Percentiles rank a stretch among this genome's conserved stretches.
These are phyloP conservation scores for Lateolabrax maculatus DNA, from an alignment of 2,797 vertebrate genomes.

Conservation along the genomic window DNA sequence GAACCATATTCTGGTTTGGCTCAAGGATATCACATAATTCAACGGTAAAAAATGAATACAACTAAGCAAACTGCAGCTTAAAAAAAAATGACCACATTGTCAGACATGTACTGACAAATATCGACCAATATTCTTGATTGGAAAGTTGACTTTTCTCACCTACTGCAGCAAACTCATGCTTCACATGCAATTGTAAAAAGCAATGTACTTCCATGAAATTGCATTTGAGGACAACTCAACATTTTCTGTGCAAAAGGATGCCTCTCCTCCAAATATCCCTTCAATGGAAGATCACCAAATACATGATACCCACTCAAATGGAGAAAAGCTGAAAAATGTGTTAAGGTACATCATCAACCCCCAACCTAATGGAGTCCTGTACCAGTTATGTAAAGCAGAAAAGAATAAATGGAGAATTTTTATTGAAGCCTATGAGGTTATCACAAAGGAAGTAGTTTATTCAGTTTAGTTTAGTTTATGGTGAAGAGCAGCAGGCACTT, in stretches of 20 bases:
- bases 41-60: not conserved
- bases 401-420: conserved; percentile 18
- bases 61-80: not conserved
- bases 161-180: not conserved
- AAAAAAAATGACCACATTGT: not conserved
- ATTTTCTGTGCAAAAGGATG: not conserved
- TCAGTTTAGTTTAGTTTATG: conserved; percentile 20
- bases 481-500: conserved; percentile 5
- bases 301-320: not conserved
- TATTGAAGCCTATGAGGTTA: not conserved
- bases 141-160: not conserved
- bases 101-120: not conserved
- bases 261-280: not conserved
- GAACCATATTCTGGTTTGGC: not conserved
- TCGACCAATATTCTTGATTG: not conserved
- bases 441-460: conserved; percentile 15
- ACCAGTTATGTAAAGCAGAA: conserved; percentile 8
- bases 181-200: not conserved
- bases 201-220: not conserved
- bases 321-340: conserved; percentile 10
- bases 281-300: conserved; percentile 5
- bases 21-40: conserved; percentile 18
- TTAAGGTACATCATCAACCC: not conserved
- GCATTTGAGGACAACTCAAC: conserved; percentile 3
- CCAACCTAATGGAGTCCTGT: not conserved